These are phyloP conservation scores for Synanthedon myopaeformis DNA, from an alignment of 2,888 invertebrate genomes.

Conservation along the genomic window DNA sequence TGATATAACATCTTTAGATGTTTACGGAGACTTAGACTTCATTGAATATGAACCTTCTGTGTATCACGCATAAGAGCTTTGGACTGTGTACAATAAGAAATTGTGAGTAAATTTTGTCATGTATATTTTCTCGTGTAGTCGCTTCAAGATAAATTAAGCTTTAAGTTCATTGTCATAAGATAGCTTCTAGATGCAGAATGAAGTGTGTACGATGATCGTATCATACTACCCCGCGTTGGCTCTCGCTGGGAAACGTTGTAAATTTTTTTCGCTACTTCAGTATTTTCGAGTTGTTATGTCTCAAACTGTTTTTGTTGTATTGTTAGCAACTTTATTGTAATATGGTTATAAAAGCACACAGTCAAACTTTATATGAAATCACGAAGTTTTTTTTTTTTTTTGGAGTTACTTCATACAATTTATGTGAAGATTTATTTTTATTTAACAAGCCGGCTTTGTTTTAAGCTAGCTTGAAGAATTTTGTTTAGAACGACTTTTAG, in stretches of 20 bases:
- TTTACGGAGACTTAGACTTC: not conserved
- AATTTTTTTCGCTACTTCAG: slow-evolving; percentile 31
- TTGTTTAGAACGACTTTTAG: too few species aligned
- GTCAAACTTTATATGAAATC: too few species aligned
- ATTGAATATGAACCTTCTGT: not conserved
- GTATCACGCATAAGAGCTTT: not conserved
- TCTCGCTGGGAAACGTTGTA: slow-evolving; percentile 36
- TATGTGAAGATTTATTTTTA: too few species aligned
- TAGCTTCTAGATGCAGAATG: slow-evolving; percentile 3
- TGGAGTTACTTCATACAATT: too few species aligned
- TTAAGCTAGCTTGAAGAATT: too few species aligned
- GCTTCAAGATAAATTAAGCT: not conserved
- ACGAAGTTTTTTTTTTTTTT: too few species aligned
- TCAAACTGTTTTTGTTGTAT: not conserved
- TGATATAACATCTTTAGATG: slow-evolving; percentile 10
- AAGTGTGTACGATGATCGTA: slow-evolving; percentile 25
- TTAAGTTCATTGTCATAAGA: not conserved
- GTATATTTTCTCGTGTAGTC: not conserved
- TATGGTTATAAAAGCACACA: too few species aligned
- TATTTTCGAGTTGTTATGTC: slow-evolving; percentile 21
- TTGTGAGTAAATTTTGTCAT: not conserved
- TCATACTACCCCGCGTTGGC: slow-evolving; percentile 32
- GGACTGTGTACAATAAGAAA: not conserved
- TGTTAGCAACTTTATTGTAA: not conserved
- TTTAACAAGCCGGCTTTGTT: too few species aligned